Base-by-base conservation (phyloP, 2,888 invertebrate genomes). In the Branchipolynoe longqiensis region DNA sequence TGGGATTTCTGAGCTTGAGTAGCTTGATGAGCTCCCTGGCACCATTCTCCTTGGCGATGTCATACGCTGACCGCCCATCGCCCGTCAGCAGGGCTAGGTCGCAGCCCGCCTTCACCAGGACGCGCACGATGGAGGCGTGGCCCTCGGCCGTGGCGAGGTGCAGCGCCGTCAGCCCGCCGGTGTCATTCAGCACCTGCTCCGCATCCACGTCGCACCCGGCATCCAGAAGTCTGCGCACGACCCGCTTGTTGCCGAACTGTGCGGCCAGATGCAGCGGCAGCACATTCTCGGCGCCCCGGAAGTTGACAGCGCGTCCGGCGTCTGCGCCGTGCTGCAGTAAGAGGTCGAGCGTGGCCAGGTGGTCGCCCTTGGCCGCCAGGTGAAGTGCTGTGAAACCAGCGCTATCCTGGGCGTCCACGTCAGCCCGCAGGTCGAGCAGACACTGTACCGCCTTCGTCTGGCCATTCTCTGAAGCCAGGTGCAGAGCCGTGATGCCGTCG, bases 251-350 rank as follows among this genome's bases (percentile, higher is more conserved):
- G 28, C 88, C 88, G 54, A 87, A 85, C 33, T 88, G 87, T 33
- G 87, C 82, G 8, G 88, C 88, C 4, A 88, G 31, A 54, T 88
- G 88, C 6, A 88, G 58, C n/a, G 88, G 86, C n/a, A 40, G 41
- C 28, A 88, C 86, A 28, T 87, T 74, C 41, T 83, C 78, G 3
- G 87, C 86, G 14, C 82, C 86, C n/a, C 82, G 41, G 41, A 90
- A 84, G 40, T 78, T 82, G 0, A 89, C 90, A 8, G 82, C 85
- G 2, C 82, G 59, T 56, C 88, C 87, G 2, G 88, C 85, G 25
- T 89, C 87, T 1, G 91, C 90, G 3, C 91, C 91, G 18, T 87
- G 85, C 64, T 89, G 86, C 22, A 92, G 82, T 6, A 92, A 86
- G 40, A 88, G 86, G n/a, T 89, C 86, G 2, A 85, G 86, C 18